A percentile compares a stretch with the other conserved stretches of the same genome.
These are phyloP conservation scores for Schizaphis graminum DNA, from an alignment of 2,888 invertebrate species.

Conservation along the genomic window DNA sequence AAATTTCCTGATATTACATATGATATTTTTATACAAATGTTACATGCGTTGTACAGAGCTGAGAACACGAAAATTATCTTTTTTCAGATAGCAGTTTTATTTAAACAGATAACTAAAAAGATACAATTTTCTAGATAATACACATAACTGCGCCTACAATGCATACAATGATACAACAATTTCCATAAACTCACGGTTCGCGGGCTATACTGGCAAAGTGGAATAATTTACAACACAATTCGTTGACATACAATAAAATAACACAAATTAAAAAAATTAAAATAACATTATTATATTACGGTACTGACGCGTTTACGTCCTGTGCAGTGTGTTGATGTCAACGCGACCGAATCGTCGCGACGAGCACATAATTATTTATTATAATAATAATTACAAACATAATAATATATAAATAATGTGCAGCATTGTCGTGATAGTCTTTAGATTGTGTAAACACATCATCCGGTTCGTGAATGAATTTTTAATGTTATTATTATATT, in stretches of 20 bases:
- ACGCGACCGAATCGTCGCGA: background rate
- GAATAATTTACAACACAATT: background rate
- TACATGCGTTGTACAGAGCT: no score
- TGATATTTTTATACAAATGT: no score
- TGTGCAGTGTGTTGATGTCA: background rate
- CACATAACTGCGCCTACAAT: background rate
- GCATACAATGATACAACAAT: background rate
- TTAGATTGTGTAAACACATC: background rate
- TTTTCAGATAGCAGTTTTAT: background rate
- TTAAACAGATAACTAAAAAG: background rate
- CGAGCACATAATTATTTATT: background rate
- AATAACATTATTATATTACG: background rate
- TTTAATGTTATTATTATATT: background rate
- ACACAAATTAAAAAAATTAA: background rate
- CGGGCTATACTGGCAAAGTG: background rate
- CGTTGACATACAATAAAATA: background rate
- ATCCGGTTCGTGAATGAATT: background rate
- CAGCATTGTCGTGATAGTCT: background rate
- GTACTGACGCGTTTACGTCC: background rate
- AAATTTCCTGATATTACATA: background rate
- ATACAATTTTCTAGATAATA: background rate
- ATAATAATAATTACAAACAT: background rate
- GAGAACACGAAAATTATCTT: background rate
- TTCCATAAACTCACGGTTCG: background rate
- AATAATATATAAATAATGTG: background rate